These are phyloP conservation scores for Oncorhynchus kisutch DNA, from an alignment of 2,113 vertebrate genomes.

Conservation along the genomic window DNA sequence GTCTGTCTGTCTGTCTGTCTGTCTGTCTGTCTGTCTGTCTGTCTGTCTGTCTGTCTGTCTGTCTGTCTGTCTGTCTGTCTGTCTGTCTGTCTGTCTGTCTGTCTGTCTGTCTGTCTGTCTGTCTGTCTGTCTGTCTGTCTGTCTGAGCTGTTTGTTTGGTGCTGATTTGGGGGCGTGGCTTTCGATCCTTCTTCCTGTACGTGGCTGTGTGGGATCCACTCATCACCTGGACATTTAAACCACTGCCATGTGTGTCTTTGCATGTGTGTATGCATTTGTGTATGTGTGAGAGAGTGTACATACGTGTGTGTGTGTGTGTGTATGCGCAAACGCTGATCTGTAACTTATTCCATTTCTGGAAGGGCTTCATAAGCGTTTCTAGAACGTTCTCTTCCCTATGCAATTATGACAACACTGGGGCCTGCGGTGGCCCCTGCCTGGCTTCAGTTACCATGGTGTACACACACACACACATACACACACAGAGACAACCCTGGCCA, in stretches of 20 bases:
- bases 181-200: conserved; percentile 26
- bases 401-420: conserved; percentile 45
- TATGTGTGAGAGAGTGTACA: background rate
- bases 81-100: conserved; percentile 6
- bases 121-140: background rate
- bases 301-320: background rate
- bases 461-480: conserved; percentile 11
- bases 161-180: conserved; percentile 48
- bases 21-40: background rate
- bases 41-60: too few relatives aligned
- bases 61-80: too few relatives aligned
- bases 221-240: background rate
- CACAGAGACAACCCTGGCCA: too few relatives aligned
- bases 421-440: background rate
- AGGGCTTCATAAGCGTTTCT: conserved; percentile 41
- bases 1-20: conserved; percentile 8
- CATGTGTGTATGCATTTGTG: background rate
- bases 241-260: background rate
- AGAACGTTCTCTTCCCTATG: conserved; percentile 17
- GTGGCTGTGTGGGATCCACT: conserved; percentile 20
- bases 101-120: background rate
- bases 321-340: conserved; percentile 37
- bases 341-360: conserved; percentile 53
- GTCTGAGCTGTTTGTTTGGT: background rate
- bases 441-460: conserved; percentile 38